These are phyloP conservation scores for Lagopus leucura DNA, from an alignment of 2,113 vertebrate genomes.

Conservation along the genomic window DNA sequence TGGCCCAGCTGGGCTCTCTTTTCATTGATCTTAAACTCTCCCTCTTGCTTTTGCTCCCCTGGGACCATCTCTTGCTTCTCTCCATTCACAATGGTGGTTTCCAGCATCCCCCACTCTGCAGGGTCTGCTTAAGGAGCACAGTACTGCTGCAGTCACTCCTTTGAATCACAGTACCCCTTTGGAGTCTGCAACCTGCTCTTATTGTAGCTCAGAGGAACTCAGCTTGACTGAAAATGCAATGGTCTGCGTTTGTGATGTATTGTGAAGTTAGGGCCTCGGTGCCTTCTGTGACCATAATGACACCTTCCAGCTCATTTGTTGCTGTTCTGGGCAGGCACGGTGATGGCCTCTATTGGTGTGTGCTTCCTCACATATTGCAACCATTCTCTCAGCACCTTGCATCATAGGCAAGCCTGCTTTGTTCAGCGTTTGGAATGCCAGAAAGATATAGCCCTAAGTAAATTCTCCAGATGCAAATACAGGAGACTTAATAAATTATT, in stretches of 20 bases:
- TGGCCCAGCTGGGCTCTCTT: neutral
- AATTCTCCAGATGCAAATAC: slow-evolving; percentile 40
- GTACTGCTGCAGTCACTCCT: accelerated
- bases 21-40: neutral
- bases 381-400: neutral
- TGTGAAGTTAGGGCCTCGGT: neutral
- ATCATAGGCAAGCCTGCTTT: neutral
- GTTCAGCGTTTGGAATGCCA: neutral
- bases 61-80: neutral
- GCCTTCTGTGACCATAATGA: neutral
- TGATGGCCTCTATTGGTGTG: accelerated
- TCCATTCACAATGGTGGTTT: neutral
- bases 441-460: neutral
- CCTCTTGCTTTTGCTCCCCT: neutral
- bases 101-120: neutral
- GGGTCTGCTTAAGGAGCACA: neutral
- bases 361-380: neutral
- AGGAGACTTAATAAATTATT: slow-evolving; percentile 29
- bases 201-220: neutral
- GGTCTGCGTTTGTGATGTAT: accelerated
- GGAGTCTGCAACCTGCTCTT: accelerated
- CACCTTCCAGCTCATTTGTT: neutral
- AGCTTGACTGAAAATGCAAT: accelerated
- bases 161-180: neutral
- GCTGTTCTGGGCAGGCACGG: neutral